Evolutionary conservation across 2,888 invertebrate species (phyloP).

Genomic region (Coenonympha glycerion): DNA sequence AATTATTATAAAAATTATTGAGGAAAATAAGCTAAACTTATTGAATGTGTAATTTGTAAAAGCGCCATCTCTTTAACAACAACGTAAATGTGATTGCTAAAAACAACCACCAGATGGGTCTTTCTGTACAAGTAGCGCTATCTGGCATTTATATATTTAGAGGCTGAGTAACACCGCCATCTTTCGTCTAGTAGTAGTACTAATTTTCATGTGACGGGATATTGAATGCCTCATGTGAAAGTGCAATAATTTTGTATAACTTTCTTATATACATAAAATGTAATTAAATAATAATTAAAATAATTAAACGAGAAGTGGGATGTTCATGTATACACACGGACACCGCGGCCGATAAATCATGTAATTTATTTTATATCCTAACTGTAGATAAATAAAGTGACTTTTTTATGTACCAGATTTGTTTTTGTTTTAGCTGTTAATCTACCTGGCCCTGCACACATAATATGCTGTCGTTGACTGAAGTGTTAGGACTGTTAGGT

Average conservation of each 20-base stretch:
- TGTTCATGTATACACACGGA: conserved; percentile 46
- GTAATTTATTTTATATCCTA: conserved; percentile 76
- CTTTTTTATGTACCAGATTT: conserved; percentile 65
- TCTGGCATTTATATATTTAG: conserved; percentile 30
- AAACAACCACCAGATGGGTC: conserved; percentile 18
- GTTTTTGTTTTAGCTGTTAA: conserved; percentile 24
- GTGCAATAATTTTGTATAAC: conserved; percentile 35
- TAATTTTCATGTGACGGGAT: conserved; percentile 23
- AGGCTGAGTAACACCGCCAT: conserved; percentile 33
- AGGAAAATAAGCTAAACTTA: neutral
- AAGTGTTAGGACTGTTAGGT: too few species aligned
- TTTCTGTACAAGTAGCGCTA: conserved; percentile 26
- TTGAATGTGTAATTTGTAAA: neutral
- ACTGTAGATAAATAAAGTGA: conserved; percentile 74
- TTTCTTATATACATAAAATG: conserved; percentile 23
- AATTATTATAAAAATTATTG: neutral
- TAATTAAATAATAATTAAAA: conserved; percentile 27
- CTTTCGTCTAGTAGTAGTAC: conserved; percentile 30
- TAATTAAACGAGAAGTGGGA: conserved; percentile 39
- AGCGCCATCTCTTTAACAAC: conserved; percentile 14
- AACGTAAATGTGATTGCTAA: conserved; percentile 1
- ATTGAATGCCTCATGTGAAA: conserved; percentile 29
- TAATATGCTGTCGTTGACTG: too few species aligned
- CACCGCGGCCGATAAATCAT: conserved; percentile 59
- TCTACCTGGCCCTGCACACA: neutral